A percentile compares a stretch with the other conserved stretches of the same genome.
phyloP scores from a whole-genome alignment of 2,797 vertebrate species.

The Propithecus deckenii region DNA sequence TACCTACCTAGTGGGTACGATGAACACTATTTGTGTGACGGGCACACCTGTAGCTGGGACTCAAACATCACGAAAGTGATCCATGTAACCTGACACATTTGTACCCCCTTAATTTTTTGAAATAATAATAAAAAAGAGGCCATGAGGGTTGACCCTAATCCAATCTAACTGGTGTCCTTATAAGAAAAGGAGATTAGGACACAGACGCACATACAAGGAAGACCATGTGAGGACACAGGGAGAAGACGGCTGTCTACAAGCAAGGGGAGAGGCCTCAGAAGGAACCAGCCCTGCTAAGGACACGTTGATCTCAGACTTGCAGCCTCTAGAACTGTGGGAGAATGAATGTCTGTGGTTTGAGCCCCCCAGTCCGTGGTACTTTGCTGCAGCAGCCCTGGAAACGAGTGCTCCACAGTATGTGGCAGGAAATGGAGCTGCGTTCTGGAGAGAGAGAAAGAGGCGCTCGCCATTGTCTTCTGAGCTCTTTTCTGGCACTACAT shows the following conservation, averaged over 20 bases:
- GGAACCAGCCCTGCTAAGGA: neutral
- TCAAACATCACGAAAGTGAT: neutral
- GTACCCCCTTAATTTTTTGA: neutral
- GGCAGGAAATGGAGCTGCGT: neutral
- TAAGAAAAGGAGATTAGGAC: neutral
- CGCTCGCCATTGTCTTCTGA: neutral
- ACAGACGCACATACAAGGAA: too few species aligned
- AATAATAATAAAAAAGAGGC: neutral
- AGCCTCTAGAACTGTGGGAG: neutral
- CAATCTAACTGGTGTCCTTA: neutral
- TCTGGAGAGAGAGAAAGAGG: neutral
- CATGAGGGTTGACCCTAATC: neutral
- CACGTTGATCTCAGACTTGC: neutral
- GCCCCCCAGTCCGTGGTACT: too few species aligned
- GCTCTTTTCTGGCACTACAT: neutral
- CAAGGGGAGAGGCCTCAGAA: too few species aligned
- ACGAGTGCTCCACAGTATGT: fast-evolving
- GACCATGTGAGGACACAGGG: neutral
- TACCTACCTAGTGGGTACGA: neutral
- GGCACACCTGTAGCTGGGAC: neutral
- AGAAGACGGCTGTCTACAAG: neutral
- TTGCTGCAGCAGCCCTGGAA: neutral
- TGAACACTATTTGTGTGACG: neutral
- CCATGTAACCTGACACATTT: neutral
- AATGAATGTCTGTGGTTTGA: neutral